Conservation (phyloP, 2,797 vertebrate genomes). For the Muscicapa striata region DNA sequence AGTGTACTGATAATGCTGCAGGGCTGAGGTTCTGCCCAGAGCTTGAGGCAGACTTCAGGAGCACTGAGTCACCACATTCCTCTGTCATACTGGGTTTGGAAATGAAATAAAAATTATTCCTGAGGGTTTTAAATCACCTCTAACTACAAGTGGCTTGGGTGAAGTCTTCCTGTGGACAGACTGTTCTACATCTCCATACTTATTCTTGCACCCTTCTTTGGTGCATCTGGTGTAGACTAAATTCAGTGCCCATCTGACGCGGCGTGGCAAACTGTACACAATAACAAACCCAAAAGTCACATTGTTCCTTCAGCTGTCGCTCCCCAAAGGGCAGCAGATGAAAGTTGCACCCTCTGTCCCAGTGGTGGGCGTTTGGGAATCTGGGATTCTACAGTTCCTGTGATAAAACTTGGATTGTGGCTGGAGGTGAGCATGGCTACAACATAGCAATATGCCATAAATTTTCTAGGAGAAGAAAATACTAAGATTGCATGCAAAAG, state of each 20-base stretch:
- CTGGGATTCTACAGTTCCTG: background rate
- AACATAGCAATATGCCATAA: background rate
- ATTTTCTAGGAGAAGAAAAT: background rate
- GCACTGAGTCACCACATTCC: background rate
- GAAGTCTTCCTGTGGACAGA: background rate
- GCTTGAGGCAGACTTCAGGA: background rate
- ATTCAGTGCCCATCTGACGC: background rate
- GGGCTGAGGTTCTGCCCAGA: background rate
- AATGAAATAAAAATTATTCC: background rate
- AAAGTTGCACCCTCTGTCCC: background rate
- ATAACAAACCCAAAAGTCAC: background rate
- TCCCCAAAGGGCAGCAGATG: conserved; percentile 6
- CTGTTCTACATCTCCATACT: background rate
- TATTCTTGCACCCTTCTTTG: background rate
- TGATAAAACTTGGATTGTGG: background rate
- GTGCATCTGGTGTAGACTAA: background rate
- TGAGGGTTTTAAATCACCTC: background rate
- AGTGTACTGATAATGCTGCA: background rate
- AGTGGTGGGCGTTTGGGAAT: background rate
- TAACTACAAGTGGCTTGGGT: background rate
- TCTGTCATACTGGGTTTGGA: background rate
- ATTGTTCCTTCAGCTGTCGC: background rate
- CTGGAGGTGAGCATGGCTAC: background rate
- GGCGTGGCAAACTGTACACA: background rate
- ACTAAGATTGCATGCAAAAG: background rate